A percentile compares a stretch with the other conserved stretches of the same genome.
phyloP scores from a whole-genome alignment of 2,113 vertebrate genomes.

The Paedocypris sp. region DNA sequence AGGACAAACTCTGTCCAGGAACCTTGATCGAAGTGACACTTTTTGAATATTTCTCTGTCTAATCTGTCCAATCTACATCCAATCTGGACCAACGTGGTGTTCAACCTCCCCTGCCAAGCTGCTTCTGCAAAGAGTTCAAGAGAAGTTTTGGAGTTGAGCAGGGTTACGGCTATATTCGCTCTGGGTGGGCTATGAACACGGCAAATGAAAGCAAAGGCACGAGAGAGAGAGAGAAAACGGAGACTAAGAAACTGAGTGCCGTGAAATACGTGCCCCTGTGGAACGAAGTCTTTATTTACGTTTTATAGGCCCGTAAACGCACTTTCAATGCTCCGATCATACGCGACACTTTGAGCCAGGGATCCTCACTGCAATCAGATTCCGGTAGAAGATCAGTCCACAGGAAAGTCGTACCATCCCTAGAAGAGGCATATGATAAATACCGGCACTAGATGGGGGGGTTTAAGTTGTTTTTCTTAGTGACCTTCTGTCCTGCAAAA shows the following conservation, averaged over 20 bases:
- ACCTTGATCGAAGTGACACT: too few species aligned
- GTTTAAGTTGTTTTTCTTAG: slow-evolving; percentile 20
- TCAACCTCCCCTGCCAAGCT: too few species aligned
- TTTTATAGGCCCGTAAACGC: slow-evolving; percentile 51
- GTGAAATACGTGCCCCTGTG: slow-evolving; percentile 43
- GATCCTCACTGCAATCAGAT: not conserved
- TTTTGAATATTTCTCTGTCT: too few species aligned
- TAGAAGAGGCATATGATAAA: not conserved
- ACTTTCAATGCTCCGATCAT: slow-evolving; percentile 30
- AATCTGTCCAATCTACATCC: too few species aligned
- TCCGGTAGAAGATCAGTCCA: not conserved
- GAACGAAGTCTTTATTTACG: slow-evolving; percentile 40
- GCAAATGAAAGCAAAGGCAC: slow-evolving; percentile 6
- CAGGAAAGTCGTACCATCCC: slow-evolving; percentile 1
- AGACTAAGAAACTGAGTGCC: slow-evolving; percentile 22
- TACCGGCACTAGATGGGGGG: not conserved
- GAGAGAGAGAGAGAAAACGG: slow-evolving; percentile 32
- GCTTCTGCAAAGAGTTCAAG: slow-evolving; percentile 2
- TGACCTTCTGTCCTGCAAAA: slow-evolving; percentile 46
- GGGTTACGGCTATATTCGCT: not conserved
- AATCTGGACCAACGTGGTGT: not conserved
- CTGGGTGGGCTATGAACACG: slow-evolving; percentile 7
- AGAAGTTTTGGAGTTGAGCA: slow-evolving; percentile 3
- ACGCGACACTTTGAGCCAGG: not conserved
- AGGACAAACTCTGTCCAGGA: too few species aligned